Percentiles rank a stretch among this genome's conserved stretches.
These are phyloP conservation scores for Betta splendens DNA, from an alignment of 2,797 vertebrate species.

Conservation along the genomic window DNA sequence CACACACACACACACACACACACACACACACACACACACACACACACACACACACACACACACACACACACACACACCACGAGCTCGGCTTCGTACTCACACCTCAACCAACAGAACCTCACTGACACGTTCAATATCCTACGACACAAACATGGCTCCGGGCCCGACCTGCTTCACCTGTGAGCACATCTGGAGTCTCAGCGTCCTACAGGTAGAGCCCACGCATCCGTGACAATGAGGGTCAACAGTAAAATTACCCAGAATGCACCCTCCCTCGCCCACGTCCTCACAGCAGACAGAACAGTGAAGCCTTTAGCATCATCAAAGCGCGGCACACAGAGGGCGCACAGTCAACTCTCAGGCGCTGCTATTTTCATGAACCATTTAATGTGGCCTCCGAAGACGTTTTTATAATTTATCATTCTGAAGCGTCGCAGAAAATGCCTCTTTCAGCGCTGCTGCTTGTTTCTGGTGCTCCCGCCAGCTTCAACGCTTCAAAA, in stretches of 20 bases:
- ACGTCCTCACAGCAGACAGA: constrained; percentile 56
- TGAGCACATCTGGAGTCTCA: constrained; percentile 54
- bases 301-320: constrained; percentile 59
- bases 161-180: constrained; percentile 44
- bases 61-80: constrained; percentile 27
- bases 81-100: constrained; percentile 36
- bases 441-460: constrained; percentile 39
- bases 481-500: constrained; percentile 44
- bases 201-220: constrained; percentile 37
- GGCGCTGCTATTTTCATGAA: constrained; percentile 65
- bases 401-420: constrained; percentile 73
- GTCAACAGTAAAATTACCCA: constrained; percentile 27
- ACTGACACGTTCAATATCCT: constrained; percentile 58
- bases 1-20: constrained; percentile 50
- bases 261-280: constrained; percentile 45
- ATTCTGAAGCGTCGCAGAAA: constrained; percentile 60
- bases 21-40: constrained; percentile 39
- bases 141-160: constrained; percentile 57
- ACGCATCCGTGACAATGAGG: constrained; percentile 28
- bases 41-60: constrained; percentile 10
- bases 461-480: constrained; percentile 43
- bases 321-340: constrained; percentile 63
- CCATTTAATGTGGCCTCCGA: constrained; percentile 71
- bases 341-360: constrained; percentile 56
- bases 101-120: constrained; percentile 39